Percentiles rank a stretch among this genome's conserved stretches.
Conservation (phyloP, 2,113 vertebrate genomes). For the Erythrolamprus reginae region DNA sequence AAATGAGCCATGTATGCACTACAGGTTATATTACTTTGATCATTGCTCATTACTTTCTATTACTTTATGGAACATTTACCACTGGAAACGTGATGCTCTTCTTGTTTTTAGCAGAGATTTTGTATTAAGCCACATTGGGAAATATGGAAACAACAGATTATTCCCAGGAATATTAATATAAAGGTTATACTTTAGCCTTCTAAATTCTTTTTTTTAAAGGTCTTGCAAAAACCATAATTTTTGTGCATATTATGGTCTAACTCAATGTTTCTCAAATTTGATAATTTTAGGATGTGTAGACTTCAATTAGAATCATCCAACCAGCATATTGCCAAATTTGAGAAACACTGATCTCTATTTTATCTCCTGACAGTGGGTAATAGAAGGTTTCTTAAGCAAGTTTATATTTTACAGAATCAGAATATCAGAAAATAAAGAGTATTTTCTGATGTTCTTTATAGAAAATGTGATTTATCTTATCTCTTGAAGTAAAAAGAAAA, state of each 20-base stretch:
- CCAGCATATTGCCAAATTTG: neutral
- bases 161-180: neutral
- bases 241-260: neutral
- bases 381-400: neutral
- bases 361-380: neutral
- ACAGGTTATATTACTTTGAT: slow-evolving; percentile 3
- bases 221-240: neutral
- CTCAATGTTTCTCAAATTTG: neutral
- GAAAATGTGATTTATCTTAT: neutral
- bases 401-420: neutral
- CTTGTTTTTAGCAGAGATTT: neutral
- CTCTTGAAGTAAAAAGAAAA: neutral
- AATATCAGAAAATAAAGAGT: neutral
- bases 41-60: neutral
- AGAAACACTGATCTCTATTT: neutral
- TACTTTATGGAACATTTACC: neutral
- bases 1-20: neutral
- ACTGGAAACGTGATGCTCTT: neutral
- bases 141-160: neutral
- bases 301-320: neutral
- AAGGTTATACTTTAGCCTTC: neutral
- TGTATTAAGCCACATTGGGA: neutral
- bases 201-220: neutral
- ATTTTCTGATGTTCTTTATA: neutral
- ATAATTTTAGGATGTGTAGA: neutral